Percentiles rank a stretch among this genome's conserved stretches.
These are phyloP conservation scores for Paraplagusia blochii DNA, from an alignment of 2,113 vertebrate genomes.

Conservation along the genomic window DNA sequence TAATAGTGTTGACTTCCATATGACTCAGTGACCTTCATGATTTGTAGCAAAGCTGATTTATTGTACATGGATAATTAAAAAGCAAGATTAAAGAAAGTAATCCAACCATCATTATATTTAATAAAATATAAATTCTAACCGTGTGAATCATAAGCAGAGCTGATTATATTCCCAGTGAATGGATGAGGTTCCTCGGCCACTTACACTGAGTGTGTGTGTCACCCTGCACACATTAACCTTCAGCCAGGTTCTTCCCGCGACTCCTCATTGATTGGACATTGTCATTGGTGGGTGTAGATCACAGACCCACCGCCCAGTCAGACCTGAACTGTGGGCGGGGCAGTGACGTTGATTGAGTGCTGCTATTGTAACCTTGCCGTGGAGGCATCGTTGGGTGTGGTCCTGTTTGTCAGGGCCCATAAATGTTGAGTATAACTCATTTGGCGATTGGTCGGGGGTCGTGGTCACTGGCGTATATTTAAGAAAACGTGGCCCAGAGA, in stretches of 20 bases:
- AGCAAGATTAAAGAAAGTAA: neutral
- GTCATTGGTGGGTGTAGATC: neutral
- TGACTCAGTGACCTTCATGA: too few species aligned
- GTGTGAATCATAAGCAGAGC: too few species aligned
- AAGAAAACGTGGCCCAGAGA: too few species aligned
- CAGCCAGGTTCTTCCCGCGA: slow-evolving; percentile 39
- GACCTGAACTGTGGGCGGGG: slow-evolving; percentile 27
- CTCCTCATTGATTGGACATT: slow-evolving; percentile 62
- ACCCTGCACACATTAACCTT: slow-evolving; percentile 69
- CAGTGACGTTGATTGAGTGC: slow-evolving; percentile 46
- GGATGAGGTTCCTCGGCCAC: neutral
- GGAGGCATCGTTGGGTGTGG: slow-evolving; percentile 42
- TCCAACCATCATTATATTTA: neutral
- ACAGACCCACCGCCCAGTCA: neutral
- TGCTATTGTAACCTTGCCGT: slow-evolving; percentile 30
- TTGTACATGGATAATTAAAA: neutral
- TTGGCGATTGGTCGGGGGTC: slow-evolving; percentile 6
- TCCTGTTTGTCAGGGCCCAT: slow-evolving; percentile 34
- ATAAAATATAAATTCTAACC: neutral
- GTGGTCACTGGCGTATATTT: neutral
- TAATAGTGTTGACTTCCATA: too few species aligned
- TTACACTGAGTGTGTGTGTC: slow-evolving; percentile 11
- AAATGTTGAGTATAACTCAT: slow-evolving; percentile 37
- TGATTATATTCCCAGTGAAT: neutral
- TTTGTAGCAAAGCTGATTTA: too few species aligned